Conservation (phyloP, 2,888 invertebrate genomes). For the Meiosimyza platycephala region DNA sequence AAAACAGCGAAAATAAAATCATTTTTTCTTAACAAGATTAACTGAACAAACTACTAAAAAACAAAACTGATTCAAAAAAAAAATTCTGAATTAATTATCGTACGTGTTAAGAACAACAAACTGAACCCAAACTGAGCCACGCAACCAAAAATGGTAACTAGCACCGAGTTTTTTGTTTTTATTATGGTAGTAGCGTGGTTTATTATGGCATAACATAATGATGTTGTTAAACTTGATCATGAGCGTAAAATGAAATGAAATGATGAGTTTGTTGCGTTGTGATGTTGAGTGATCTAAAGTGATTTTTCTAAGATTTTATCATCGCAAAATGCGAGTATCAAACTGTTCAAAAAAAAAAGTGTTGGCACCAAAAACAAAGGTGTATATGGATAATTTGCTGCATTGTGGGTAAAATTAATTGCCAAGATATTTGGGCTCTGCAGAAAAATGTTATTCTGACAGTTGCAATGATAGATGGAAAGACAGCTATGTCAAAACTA, state of each 20-base stretch:
- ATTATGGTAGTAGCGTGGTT: not conserved
- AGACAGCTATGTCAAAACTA: too few relatives aligned
- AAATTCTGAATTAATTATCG: not conserved
- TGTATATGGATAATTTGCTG: not conserved
- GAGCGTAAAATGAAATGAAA: not conserved
- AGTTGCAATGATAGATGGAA: conserved; percentile 3
- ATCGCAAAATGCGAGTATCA: not conserved
- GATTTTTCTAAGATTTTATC: conserved; percentile 7
- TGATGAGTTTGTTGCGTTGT: conserved; percentile 1
- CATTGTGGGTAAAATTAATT: not conserved
- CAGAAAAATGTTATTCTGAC: not conserved
- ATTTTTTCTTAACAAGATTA: not conserved
- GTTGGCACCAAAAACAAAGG: too few relatives aligned
- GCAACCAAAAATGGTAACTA: conserved; percentile 1
- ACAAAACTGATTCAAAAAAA: not conserved
- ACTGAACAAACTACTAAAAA: not conserved
- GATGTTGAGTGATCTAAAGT: conserved; percentile 6
- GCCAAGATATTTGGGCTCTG: not conserved
- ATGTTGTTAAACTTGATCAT: not conserved
- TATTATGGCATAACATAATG: not conserved
- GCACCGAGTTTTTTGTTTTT: not conserved
- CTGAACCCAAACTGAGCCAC: not conserved
- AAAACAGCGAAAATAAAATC: not conserved
- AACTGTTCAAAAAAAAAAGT: too few relatives aligned
- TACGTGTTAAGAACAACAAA: not conserved